Conservation (phyloP, 2,797 vertebrate species). For the Phoxinus dragarum region DNA sequence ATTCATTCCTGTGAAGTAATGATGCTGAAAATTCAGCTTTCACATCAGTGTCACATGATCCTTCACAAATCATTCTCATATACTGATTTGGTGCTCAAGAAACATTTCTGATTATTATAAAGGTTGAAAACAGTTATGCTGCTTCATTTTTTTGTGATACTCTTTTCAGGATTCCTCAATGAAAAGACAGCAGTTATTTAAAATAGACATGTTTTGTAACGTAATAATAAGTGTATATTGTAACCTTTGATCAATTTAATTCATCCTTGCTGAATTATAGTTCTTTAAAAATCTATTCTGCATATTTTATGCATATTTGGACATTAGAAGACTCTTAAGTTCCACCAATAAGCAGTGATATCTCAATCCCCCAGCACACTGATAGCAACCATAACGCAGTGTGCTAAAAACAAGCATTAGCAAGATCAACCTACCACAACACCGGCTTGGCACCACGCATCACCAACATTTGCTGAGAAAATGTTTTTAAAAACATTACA, state of each 20-base stretch:
- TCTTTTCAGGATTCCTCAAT: neutral
- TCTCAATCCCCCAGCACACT: neutral
- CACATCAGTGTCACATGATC: no score
- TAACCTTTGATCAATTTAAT: neutral
- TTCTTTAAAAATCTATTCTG: neutral
- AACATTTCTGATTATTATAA: neutral
- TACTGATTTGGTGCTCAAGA: no score
- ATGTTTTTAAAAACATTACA: no score
- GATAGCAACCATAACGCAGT: neutral
- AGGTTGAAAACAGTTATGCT: neutral
- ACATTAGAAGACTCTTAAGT: neutral
- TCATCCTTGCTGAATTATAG: neutral
- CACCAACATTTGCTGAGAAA: neutral
- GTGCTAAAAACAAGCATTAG: neutral
- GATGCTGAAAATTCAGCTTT: neutral
- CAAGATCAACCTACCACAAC: neutral
- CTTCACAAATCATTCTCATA: no score
- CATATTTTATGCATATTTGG: neutral
- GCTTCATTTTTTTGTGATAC: no score
- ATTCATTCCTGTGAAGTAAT: neutral
- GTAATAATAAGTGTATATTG: neutral
- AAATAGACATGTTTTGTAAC: neutral
- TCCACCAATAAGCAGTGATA: neutral
- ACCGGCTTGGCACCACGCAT: neutral
- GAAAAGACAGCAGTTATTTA: neutral